Evolutionary conservation across 2,797 vertebrate genomes (phyloP).

Genomic region (Lithobates sylvaticus): DNA sequence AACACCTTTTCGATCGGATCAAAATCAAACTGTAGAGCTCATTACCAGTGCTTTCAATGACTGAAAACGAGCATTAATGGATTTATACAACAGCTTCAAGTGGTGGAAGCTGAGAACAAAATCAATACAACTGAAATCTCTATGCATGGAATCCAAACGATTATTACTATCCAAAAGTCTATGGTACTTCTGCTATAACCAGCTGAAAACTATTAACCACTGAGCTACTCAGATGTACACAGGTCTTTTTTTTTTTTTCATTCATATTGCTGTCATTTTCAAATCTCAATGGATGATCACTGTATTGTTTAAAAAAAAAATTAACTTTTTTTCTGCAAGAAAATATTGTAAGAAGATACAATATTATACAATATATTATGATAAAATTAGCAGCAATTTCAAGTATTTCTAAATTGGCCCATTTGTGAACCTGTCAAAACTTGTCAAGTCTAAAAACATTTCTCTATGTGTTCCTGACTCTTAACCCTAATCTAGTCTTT

Average conservation of each 20-base stretch:
- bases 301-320: too few relatives aligned
- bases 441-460: too few relatives aligned
- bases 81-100: slow-evolving; percentile 39
- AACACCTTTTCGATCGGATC: slow-evolving; percentile 21
- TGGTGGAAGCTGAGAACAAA: slow-evolving; percentile 23
- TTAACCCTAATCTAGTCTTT: too few relatives aligned
- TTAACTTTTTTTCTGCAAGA: too few relatives aligned
- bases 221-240: neutral
- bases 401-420: too few relatives aligned
- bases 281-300: neutral
- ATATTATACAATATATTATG: too few relatives aligned
- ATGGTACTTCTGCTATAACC: neutral
- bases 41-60: slow-evolving; percentile 43
- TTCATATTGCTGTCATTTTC: too few relatives aligned
- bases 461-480: too few relatives aligned
- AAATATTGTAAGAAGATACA: too few relatives aligned
- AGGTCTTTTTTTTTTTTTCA: neutral
- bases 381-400: too few relatives aligned
- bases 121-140: slow-evolving; percentile 49
- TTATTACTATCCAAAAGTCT: slow-evolving; percentile 21
- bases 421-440: too few relatives aligned
- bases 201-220: slow-evolving; percentile 6
- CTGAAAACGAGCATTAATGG: slow-evolving; percentile 45
- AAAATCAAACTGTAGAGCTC: slow-evolving; percentile 31
- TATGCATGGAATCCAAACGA: slow-evolving; percentile 28